These are phyloP conservation scores for Pantala flavescens DNA, from an alignment of 1,140 invertebrate genomes.

Conservation along the genomic window DNA sequence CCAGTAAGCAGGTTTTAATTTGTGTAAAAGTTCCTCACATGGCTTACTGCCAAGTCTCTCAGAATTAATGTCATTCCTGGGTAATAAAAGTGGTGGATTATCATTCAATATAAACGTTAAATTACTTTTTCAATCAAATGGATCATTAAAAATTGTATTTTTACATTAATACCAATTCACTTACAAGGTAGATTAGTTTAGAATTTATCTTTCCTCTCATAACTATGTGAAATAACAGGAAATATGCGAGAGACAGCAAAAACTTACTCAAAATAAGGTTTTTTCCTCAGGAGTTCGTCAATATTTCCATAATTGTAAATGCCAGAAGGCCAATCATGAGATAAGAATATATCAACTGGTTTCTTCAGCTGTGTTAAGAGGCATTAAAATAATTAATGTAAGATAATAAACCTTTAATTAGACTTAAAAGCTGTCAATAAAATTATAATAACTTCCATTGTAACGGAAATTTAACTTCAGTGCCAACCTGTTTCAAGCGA, in stretches of 20 bases:
- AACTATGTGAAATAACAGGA: too few relatives aligned
- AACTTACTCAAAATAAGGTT: constrained; percentile 69
- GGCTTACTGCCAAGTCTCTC: constrained; percentile 76
- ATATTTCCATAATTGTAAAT: constrained; percentile 80
- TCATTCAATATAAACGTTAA: background rate
- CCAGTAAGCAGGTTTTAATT: constrained; percentile 82
- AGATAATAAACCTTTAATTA: too few relatives aligned
- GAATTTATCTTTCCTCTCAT: too few relatives aligned
- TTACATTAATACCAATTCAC: too few relatives aligned
- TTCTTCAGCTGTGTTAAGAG: background rate
- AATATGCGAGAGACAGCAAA: constrained; percentile 23
- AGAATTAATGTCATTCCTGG: constrained; percentile 65
- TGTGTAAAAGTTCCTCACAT: constrained; percentile 63
- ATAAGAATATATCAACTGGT: constrained; percentile 79
- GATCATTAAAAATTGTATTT: too few relatives aligned
- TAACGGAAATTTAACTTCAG: background rate
- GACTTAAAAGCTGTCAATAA: too few relatives aligned
- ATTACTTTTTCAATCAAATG: background rate
- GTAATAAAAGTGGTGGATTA: background rate
- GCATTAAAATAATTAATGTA: too few relatives aligned
- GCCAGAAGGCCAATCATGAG: constrained; percentile 93
- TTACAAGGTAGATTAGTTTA: too few relatives aligned
- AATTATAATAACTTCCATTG: background rate
- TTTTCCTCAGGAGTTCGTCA: constrained; percentile 61
- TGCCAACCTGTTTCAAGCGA: constrained; percentile 56